phyloP scores from a whole-genome alignment of 2,888 invertebrate genomes.

The Dolichomitus sp. region DNA sequence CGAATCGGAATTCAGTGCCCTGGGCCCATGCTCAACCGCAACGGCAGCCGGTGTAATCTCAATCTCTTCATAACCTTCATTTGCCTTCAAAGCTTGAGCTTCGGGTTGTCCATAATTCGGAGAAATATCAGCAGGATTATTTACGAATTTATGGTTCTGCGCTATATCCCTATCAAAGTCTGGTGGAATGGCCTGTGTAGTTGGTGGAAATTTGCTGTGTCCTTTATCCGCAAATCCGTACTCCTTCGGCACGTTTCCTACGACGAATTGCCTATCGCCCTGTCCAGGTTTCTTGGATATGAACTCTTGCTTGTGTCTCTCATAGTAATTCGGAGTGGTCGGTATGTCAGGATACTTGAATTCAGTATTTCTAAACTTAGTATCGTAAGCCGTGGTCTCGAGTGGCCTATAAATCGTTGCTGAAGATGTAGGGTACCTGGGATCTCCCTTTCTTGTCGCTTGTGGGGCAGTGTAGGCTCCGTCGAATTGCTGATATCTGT shows the following conservation, averaged over 20 bases:
- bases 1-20: conserved; percentile 77
- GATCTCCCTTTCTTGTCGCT: conserved; percentile 81
- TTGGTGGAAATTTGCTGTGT: neutral
- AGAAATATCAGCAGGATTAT: conserved; percentile 59
- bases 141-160: conserved; percentile 72
- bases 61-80: conserved; percentile 77
- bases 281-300: conserved; percentile 61
- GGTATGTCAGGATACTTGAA: conserved; percentile 78
- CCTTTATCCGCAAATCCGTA: conserved; percentile 68
- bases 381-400: conserved; percentile 74
- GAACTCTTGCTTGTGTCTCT: neutral
- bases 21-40: conserved; percentile 86
- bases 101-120: conserved; percentile 65
- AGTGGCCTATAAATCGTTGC: conserved; percentile 74
- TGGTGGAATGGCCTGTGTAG: conserved; percentile 63
- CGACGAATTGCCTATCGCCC: conserved; percentile 88
- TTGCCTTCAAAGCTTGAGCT: conserved; percentile 65
- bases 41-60: conserved; percentile 82
- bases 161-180: conserved; percentile 69
- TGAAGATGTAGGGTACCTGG: conserved; percentile 71
- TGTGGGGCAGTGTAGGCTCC: conserved; percentile 83
- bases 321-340: conserved; percentile 79
- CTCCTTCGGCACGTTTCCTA: conserved; percentile 90
- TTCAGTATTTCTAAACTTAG: conserved; percentile 79
- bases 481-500: conserved; percentile 78